Percentiles rank a stretch among this genome's conserved stretches.
Evolutionary conservation across 2,113 vertebrate species (phyloP).

Genomic region (Panthera tigris): DNA sequence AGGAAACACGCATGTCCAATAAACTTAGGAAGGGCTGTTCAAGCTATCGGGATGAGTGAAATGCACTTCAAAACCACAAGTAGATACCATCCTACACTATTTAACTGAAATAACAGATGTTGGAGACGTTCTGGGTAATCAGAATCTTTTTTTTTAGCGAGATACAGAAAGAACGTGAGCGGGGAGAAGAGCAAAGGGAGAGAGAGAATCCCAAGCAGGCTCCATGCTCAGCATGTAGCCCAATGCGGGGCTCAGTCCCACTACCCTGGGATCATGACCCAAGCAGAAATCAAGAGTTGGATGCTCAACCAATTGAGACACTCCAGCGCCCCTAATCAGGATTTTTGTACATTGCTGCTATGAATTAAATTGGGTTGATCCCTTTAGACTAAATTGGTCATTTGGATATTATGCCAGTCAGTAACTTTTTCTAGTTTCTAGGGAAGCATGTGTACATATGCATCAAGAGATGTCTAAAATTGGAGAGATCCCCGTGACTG

Average conservation of each 20-base stretch:
- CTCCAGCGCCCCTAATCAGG: not conserved
- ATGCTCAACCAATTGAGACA: too few relatives aligned
- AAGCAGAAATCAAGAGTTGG: too few relatives aligned
- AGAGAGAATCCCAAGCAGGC: too few relatives aligned
- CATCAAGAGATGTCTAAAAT: not conserved
- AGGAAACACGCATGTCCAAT: not conserved
- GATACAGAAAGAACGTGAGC: too few relatives aligned
- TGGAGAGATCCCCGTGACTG: not conserved
- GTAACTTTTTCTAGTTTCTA: not conserved
- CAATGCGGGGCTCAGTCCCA: too few relatives aligned
- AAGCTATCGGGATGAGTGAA: not conserved
- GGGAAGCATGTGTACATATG: not conserved
- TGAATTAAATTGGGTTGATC: not conserved
- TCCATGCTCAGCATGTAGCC: too few relatives aligned
- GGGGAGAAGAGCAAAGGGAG: too few relatives aligned
- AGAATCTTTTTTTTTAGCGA: not conserved
- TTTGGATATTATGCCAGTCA: not conserved
- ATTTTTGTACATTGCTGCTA: not conserved
- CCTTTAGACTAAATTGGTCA: not conserved
- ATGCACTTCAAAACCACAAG: not conserved
- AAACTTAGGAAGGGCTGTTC: not conserved
- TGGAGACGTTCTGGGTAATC: not conserved
- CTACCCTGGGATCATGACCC: too few relatives aligned
- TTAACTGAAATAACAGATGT: not conserved
- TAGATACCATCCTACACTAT: not conserved